These are phyloP conservation scores for Heterohyrax brucei DNA, from an alignment of 2,797 vertebrate genomes.

Conservation along the genomic window DNA sequence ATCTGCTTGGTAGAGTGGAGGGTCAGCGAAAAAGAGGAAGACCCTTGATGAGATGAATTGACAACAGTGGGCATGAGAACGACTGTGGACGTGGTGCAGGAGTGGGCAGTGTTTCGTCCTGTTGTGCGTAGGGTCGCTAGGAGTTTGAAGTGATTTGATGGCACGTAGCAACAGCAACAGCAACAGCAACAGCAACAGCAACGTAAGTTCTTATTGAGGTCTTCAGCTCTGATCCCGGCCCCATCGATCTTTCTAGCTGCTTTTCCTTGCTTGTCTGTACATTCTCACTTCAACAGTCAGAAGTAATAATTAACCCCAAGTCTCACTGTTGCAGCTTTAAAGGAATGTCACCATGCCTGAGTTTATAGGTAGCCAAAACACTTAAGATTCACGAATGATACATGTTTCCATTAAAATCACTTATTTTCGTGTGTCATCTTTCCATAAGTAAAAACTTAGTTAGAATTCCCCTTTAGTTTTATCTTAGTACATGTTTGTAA, in stretches of 20 bases:
- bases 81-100: too few species aligned
- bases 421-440: not conserved
- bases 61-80: too few species aligned
- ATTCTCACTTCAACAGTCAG: not conserved
- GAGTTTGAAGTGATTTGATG: too few species aligned
- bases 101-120: too few species aligned
- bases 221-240: not conserved
- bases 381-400: not conserved
- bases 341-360: not conserved
- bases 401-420: not conserved
- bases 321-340: not conserved
- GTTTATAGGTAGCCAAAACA: not conserved
- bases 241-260: not conserved
- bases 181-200: too few species aligned
- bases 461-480: not conserved
- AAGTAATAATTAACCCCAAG: not conserved
- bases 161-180: too few species aligned
- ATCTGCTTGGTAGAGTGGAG: too few species aligned
- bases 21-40: too few species aligned
- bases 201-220: not conserved
- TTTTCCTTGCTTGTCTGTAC: not conserved
- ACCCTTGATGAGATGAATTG: too few species aligned
- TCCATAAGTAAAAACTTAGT: not conserved
- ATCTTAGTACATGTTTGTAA: not conserved
- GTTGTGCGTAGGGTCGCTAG: too few species aligned